Percentiles rank a stretch among this genome's conserved stretches.
These are phyloP conservation scores for Hyposmocoma kahamanoa DNA, from an alignment of 1,140 invertebrate genomes.

Conservation along the genomic window DNA sequence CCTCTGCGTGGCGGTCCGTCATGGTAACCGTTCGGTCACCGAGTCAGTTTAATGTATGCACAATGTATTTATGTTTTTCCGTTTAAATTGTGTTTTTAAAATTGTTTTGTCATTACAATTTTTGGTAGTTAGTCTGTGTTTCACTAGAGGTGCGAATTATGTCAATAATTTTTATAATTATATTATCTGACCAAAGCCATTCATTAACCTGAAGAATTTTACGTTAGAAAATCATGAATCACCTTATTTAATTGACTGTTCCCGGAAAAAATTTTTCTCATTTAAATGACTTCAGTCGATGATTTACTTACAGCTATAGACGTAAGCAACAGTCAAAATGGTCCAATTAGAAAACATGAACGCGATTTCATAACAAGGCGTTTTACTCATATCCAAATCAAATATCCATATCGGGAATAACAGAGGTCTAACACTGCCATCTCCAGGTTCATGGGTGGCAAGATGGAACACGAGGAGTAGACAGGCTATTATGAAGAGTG, in stretches of 20 bases:
- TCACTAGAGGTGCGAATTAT: neutral
- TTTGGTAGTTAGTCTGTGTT: neutral
- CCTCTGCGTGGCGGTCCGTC: too few relatives aligned
- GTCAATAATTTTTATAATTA: neutral
- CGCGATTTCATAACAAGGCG: constrained; percentile 40
- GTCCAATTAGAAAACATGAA: constrained; percentile 32
- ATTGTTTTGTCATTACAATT: too few relatives aligned
- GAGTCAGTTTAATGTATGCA: too few relatives aligned
- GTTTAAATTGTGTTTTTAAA: too few relatives aligned
- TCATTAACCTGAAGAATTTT: neutral
- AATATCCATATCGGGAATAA: constrained; percentile 43
- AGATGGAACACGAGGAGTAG: constrained; percentile 20
- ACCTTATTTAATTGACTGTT: too few relatives aligned
- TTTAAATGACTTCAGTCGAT: too few relatives aligned
- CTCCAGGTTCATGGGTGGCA: constrained; percentile 21
- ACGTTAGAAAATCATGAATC: neutral
- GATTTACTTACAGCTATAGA: constrained; percentile 51
- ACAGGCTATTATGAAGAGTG: constrained; percentile 16
- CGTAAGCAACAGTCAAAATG: constrained; percentile 25
- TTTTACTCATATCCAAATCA: constrained; percentile 26
- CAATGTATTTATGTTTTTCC: too few relatives aligned
- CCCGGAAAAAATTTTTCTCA: too few relatives aligned
- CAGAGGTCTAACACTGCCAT: constrained; percentile 25
- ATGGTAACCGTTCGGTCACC: too few relatives aligned
- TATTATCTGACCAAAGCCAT: neutral